A percentile compares a stretch with the other conserved stretches of the same genome.
Conservation (phyloP, 2,888 invertebrate genomes). For the Brachycybe producta region DNA sequence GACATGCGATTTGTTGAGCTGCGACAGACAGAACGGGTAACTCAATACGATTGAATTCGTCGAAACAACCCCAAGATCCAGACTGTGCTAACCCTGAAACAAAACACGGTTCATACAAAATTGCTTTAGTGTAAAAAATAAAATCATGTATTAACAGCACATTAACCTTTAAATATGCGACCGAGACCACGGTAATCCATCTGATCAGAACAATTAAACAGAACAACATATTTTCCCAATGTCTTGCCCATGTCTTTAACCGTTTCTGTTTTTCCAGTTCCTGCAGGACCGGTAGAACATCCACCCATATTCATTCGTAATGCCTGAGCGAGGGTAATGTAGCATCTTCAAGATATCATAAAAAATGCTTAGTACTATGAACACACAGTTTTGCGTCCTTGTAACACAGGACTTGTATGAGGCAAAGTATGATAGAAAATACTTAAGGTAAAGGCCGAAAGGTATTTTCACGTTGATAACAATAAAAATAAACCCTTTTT, state of each 20-base stretch:
- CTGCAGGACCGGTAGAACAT: conserved; percentile 90
- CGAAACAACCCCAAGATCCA: conserved; percentile 96
- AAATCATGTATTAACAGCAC: not conserved
- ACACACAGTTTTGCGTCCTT: no score
- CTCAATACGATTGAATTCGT: conserved; percentile 92
- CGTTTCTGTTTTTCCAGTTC: conserved; percentile 97
- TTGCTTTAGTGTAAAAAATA: not conserved
- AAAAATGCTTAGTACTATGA: no score
- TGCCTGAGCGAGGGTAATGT: conserved; percentile 91
- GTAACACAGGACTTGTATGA: no score
- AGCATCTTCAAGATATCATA: conserved; percentile 52
- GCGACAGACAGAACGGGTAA: conserved; percentile 87
- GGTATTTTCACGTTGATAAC: no score
- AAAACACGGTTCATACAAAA: no score
- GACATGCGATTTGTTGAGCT: conserved; percentile 91
- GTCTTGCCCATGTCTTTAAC: conserved; percentile 98
- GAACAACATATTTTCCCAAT: conserved; percentile 82
- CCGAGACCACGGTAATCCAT: conserved; percentile 96
- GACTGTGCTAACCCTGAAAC: conserved; percentile 71
- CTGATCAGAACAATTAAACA: conserved; percentile 96
- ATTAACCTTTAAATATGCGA: conserved; percentile 73
- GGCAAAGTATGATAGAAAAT: no score
- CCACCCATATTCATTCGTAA: conserved; percentile 92
- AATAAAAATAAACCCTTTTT: no score
- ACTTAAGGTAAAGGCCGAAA: no score